Evolutionary conservation across 2,888 invertebrate species (phyloP).

Genomic region (Drosophila suboccidentalis): DNA sequence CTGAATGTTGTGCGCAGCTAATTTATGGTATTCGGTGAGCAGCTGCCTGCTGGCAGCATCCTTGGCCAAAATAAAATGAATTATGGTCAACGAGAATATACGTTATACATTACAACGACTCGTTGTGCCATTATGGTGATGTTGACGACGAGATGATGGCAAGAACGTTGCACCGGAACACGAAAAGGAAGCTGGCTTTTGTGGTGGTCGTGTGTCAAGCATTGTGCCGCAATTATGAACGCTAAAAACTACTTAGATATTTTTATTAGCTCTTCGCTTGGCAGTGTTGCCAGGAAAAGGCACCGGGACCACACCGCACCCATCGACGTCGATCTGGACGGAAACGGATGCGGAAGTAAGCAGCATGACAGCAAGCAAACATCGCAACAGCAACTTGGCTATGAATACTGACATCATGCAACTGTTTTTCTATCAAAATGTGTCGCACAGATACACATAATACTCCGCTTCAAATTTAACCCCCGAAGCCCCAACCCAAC

Average conservation of each 20-base stretch:
- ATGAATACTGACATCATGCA: slow-evolving; percentile 12
- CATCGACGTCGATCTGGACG: slow-evolving; percentile 24
- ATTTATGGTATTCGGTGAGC: slow-evolving; percentile 50
- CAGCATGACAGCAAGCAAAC: slow-evolving; percentile 73
- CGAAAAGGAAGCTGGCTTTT: slow-evolving; percentile 71
- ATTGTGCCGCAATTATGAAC: slow-evolving; percentile 83
- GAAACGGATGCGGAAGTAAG: slow-evolving; percentile 56
- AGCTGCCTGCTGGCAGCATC: slow-evolving; percentile 48
- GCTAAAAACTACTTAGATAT: slow-evolving; percentile 79
- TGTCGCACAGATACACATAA: neutral
- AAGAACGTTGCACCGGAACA: slow-evolving; percentile 61
- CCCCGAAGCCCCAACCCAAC: neutral
- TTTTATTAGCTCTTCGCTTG: slow-evolving; percentile 65
- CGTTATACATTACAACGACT: slow-evolving; percentile 57
- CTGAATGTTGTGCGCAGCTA: slow-evolving; percentile 34
- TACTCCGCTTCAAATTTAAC: neutral
- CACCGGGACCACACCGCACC: slow-evolving; percentile 15
- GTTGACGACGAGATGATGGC: slow-evolving; percentile 41
- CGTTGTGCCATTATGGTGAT: slow-evolving; percentile 33
- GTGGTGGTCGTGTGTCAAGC: slow-evolving; percentile 84
- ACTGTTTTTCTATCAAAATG: neutral
- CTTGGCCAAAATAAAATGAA: slow-evolving; percentile 58
- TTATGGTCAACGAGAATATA: slow-evolving; percentile 64
- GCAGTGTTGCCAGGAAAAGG: neutral
- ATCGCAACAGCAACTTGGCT: slow-evolving; percentile 33